These are phyloP conservation scores for Acanthosepion lycidas DNA, from an alignment of 2,888 invertebrate genomes.

Conservation along the genomic window DNA sequence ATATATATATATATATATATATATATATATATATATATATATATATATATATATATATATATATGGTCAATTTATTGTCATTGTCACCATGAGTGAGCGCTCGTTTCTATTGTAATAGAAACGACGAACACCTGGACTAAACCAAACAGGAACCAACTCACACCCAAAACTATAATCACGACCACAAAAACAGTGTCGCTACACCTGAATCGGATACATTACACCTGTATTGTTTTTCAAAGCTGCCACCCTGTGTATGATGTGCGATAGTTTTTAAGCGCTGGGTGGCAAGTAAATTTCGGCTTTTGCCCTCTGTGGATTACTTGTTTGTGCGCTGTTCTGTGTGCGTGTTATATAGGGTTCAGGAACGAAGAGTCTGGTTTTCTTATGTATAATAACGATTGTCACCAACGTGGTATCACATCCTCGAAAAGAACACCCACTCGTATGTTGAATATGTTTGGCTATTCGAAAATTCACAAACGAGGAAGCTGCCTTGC, in stretches of 20 bases:
- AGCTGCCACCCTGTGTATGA: background rate
- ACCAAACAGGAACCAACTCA: background rate
- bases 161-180: background rate
- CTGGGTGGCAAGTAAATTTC: background rate
- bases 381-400: background rate
- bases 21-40: conserved; percentile 15
- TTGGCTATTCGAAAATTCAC: too few species aligned
- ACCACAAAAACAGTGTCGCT: background rate
- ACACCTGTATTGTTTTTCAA: background rate
- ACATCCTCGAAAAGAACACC: too few species aligned
- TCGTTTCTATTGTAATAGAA: conserved; percentile 9
- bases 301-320: background rate
- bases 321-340: background rate
- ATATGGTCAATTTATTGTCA: background rate
- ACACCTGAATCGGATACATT: conserved; percentile 33
- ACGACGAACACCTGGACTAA: background rate
- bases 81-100: conserved; percentile 7
- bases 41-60: conserved; percentile 33
- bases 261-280: background rate
- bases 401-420: background rate
- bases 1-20: background rate
- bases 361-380: background rate
- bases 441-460: too few species aligned
- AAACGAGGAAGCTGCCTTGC: too few species aligned
- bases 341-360: background rate